Evolutionary conservation across 92 coral and sea anemone species (phyloP).

Genomic region (Siderastrea radians): DNA sequence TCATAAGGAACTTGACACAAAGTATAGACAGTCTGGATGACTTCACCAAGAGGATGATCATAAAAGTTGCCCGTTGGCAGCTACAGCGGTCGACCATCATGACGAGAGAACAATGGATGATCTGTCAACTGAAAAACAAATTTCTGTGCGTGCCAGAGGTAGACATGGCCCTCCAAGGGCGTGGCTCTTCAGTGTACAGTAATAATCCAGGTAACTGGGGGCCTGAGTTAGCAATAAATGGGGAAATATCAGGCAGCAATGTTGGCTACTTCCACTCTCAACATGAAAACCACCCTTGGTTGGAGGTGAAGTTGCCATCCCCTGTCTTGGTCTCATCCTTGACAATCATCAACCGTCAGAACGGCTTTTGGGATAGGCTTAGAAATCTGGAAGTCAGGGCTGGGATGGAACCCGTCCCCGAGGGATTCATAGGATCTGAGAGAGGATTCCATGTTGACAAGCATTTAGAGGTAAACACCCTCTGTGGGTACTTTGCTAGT

Average conservation of each 20-base stretch:
- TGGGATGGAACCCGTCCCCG: constrained; percentile 55
- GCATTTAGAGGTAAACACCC: constrained; percentile 3
- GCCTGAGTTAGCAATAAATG: constrained; percentile 17
- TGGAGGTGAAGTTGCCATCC: constrained; percentile 28
- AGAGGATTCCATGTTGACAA: neutral
- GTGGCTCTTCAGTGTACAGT: neutral
- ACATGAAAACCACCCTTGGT: constrained; percentile 15
- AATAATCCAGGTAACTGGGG: neutral
- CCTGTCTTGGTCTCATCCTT: constrained; percentile 5
- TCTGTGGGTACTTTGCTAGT: constrained; percentile 3
- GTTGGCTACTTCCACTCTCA: neutral
- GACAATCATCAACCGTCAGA: constrained; percentile 3
- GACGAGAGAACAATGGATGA: neutral
- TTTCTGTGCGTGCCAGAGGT: neutral
- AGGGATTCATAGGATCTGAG: constrained; percentile 9
- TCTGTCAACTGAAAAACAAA: neutral
- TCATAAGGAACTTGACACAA: neutral
- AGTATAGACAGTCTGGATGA: neutral
- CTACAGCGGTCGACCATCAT: neutral
- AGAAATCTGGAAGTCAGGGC: constrained; percentile 49
- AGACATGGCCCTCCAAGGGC: neutral
- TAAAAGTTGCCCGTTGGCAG: neutral
- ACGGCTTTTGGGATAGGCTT: constrained; percentile 8
- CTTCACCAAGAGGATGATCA: neutral
- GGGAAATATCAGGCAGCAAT: neutral